Base-by-base conservation (phyloP, 1,140 invertebrate genomes). In the Scaptodrosophila lebanonensis region DNA sequence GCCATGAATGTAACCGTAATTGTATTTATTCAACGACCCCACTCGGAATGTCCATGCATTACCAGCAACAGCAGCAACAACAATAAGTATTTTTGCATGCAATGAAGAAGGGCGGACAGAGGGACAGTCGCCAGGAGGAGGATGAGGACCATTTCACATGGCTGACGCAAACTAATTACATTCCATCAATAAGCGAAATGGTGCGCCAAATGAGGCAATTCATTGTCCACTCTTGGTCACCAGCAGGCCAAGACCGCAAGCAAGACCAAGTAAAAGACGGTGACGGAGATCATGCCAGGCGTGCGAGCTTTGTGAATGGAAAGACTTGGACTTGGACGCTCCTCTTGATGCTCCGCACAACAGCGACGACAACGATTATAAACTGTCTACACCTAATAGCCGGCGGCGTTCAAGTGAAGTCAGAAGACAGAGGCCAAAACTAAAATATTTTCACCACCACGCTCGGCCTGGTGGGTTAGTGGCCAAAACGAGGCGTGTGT, bases 331-430 rank as follows among this genome's bases (percentile, higher is more conserved):
- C 49, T 33, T 12, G 45, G 75, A 60, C 56, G 61, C 66, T 47
- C 42, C 66, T 57, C n/a, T 56, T 66, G 72, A 67, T 72, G 66
- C 62, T 50, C n/a, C n/a, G n/a, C n/a, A n/a, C n/a, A n/a, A n/a
- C n/a, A n/a, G n/a, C 66, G 69, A 69, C 71, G 71, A 76, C 71
- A 76, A 76, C 66, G 71, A 76, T 76, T 76, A 76, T 62, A 70
- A 76, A 76, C 71, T 75, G 71, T 76, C 66, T 75, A 66, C 71
- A 76, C 71, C 71, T 76, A 76, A 75, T 75, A 67, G 71, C 66
- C 65, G 71, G 32, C 22, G 29, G 17, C 35, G 62, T 35, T 33
- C 59, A 52, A 48, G 48, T 47, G 69, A 61, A 70, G 66, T 48
- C 59, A 22, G 65, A 42, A 35, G 45, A 52, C 47, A n/a, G n/a